phyloP scores from a whole-genome alignment of 2,797 vertebrate species.

The Masticophis lateralis region DNA sequence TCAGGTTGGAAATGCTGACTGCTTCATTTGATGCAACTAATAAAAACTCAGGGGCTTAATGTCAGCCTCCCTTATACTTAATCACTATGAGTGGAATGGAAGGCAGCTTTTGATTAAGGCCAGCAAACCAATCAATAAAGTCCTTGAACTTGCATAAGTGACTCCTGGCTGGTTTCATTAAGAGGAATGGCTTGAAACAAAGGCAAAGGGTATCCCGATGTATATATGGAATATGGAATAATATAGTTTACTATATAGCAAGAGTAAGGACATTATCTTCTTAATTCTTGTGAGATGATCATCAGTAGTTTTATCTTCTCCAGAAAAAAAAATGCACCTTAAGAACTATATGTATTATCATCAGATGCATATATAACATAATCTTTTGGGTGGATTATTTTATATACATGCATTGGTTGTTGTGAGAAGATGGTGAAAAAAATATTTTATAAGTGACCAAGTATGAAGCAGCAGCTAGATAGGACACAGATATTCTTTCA shows the following conservation, averaged over 20 bases:
- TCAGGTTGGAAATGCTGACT: conserved; percentile 67
- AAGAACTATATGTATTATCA: neutral
- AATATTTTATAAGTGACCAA: neutral
- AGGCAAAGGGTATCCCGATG: conserved; percentile 56
- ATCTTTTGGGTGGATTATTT: neutral
- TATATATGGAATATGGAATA: conserved; percentile 47
- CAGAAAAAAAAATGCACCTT: neutral
- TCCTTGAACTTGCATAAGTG: conserved; percentile 89
- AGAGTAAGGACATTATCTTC: neutral
- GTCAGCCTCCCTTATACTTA: conserved; percentile 78
- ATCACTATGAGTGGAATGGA: conserved; percentile 84
- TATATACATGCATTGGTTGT: neutral
- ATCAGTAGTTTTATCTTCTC: conserved; percentile 6
- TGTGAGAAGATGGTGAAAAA: neutral
- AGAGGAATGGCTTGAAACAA: conserved; percentile 69
- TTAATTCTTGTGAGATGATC: neutral
- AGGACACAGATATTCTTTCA: neutral
- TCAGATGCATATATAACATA: neutral
- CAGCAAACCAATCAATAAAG: conserved; percentile 83
- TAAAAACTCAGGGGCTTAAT: conserved; percentile 73
- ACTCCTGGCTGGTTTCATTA: conserved; percentile 75
- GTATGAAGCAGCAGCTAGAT: neutral
- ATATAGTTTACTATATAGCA: conserved; percentile 40
- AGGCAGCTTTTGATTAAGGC: conserved; percentile 86
- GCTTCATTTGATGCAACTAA: conserved; percentile 69